A percentile compares a stretch with the other conserved stretches of the same genome.
Conservation (phyloP, 2,113 vertebrate species). For the Lagopus leucura region DNA sequence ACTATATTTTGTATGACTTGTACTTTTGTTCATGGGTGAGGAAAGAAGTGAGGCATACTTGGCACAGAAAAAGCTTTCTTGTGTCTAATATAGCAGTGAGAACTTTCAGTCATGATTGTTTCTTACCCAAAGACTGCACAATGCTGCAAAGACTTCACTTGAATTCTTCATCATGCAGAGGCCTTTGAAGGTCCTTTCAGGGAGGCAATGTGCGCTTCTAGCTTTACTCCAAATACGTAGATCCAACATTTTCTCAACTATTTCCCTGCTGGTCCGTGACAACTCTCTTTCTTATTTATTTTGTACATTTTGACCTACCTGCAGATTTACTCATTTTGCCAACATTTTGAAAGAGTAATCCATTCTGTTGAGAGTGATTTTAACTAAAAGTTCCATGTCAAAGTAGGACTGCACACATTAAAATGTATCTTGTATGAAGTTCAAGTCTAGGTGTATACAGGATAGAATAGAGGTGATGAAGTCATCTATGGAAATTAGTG, state of each 20-base stretch:
- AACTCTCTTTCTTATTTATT: neutral
- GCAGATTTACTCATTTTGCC: neutral
- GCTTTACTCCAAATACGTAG: neutral
- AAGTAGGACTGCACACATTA: neutral
- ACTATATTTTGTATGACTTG: conserved; percentile 21
- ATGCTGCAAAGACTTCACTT: neutral
- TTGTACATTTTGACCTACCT: neutral
- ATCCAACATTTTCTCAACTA: neutral
- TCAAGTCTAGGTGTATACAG: neutral
- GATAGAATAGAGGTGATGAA: neutral
- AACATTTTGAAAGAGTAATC: neutral
- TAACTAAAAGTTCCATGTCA: neutral
- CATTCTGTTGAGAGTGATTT: neutral
- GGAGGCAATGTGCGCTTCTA: neutral
- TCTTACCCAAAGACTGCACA: neutral
- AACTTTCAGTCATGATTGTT: conserved; percentile 34
- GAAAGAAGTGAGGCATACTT: conserved; percentile 10
- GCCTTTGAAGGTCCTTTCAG: neutral
- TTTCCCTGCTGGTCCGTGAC: neutral
- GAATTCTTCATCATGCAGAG: neutral
- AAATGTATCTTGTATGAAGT: neutral
- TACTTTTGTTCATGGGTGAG: neutral
- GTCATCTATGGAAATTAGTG: neutral
- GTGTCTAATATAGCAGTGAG: conserved; percentile 4
- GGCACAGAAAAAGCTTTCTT: conserved; percentile 19